Conservation (phyloP, 2,797 vertebrate species). For the Sebastes glaucus region DNA sequence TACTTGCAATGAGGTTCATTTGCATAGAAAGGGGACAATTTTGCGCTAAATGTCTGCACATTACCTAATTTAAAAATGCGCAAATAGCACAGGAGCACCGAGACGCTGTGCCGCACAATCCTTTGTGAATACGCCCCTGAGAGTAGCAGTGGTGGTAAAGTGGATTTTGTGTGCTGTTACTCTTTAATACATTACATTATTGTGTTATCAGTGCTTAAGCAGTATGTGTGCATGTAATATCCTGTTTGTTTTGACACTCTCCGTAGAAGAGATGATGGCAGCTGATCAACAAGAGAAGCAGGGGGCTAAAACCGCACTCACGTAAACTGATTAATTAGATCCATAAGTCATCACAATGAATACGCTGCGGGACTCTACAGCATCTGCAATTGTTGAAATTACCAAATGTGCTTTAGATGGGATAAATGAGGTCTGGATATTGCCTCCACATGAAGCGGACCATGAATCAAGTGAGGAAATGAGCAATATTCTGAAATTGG, state of each 20-base stretch:
- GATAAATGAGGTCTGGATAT: constrained; percentile 55
- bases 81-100: background rate
- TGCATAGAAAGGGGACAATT: background rate
- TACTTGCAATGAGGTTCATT: background rate
- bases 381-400: constrained; percentile 45
- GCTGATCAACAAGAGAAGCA: constrained; percentile 32
- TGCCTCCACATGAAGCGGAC: constrained; percentile 22
- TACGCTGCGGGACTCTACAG: constrained; percentile 35
- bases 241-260: constrained; percentile 41
- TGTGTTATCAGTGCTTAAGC: background rate
- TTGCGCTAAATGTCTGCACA: background rate
- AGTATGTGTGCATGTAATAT: constrained; percentile 39
- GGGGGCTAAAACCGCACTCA: constrained; percentile 12
- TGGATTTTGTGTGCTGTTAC: background rate
- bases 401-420: constrained; percentile 44
- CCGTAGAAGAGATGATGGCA: constrained; percentile 1
- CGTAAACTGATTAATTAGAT: constrained; percentile 49
- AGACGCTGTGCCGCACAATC: background rate
- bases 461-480: constrained; percentile 54
- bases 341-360: constrained; percentile 40
- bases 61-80: background rate
- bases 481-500: constrained; percentile 50
- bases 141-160: background rate
- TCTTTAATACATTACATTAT: background rate
- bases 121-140: background rate